Evolutionary conservation across 2,888 invertebrate genomes (phyloP).

Genomic region (Scelioninae gen. 1): DNA sequence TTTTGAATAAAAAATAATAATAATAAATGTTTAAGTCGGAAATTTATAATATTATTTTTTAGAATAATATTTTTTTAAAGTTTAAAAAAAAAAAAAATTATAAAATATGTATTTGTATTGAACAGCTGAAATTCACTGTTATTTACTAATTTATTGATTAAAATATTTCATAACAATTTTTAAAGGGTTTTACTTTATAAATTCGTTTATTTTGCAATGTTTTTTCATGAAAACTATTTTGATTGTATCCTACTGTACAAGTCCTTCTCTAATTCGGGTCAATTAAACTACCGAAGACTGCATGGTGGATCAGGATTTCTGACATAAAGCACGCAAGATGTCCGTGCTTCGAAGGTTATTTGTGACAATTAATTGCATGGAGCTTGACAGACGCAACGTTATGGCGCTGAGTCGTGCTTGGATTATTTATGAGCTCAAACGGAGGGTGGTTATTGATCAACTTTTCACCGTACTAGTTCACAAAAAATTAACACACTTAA

Average conservation of each 20-base stretch:
- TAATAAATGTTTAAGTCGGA: too few species aligned
- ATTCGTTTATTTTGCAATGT: too few species aligned
- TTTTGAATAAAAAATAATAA: too few species aligned
- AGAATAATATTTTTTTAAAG: too few species aligned
- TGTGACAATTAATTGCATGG: conserved; percentile 26
- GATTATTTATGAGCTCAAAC: conserved; percentile 25
- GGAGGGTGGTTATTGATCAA: conserved; percentile 38
- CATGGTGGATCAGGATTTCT: conserved; percentile 81
- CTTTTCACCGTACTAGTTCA: conserved; percentile 13
- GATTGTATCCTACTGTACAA: not conserved
- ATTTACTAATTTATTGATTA: too few species aligned
- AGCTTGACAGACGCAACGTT: conserved; percentile 22
- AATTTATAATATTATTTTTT: too few species aligned
- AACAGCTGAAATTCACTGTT: too few species aligned
- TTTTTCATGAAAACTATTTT: not conserved
- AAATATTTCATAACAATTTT: too few species aligned
- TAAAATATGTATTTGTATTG: too few species aligned
- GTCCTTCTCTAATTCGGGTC: conserved; percentile 15
- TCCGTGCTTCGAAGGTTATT: conserved; percentile 15
- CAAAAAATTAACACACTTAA: not conserved
- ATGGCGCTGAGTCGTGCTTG: conserved; percentile 25
- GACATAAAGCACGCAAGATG: conserved; percentile 60
- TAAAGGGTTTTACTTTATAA: too few species aligned
- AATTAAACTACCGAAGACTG: conserved; percentile 75
- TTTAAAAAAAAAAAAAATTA: too few species aligned